phyloP scores from a whole-genome alignment of 2,113 vertebrate genomes.

The Caranx ignobilis region DNA sequence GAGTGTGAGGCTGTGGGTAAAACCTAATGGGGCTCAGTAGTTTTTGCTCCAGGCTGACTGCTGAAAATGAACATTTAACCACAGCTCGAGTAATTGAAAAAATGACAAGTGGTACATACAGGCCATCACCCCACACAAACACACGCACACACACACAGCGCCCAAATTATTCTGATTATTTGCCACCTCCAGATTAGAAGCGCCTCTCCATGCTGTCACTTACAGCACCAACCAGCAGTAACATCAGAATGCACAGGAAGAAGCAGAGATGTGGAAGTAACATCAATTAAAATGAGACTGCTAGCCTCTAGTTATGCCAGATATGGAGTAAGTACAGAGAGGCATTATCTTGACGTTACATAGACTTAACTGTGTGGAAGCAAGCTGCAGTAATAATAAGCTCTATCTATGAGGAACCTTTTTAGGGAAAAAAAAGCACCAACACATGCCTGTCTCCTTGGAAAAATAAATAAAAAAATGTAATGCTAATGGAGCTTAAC shows the following conservation, averaged over 20 bases:
- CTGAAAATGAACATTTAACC: slow-evolving; percentile 87
- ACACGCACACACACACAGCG: slow-evolving; percentile 44
- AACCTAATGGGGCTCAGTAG: slow-evolving; percentile 84
- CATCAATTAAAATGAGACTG: slow-evolving; percentile 72
- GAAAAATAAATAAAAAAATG: slow-evolving; percentile 22
- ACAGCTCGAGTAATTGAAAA: slow-evolving; percentile 85
- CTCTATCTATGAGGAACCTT: slow-evolving; percentile 21
- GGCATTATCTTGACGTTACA: slow-evolving; percentile 43
- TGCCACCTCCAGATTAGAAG: slow-evolving; percentile 77
- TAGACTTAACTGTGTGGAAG: slow-evolving; percentile 35
- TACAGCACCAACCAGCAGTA: slow-evolving; percentile 65
- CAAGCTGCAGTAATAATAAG: slow-evolving; percentile 31
- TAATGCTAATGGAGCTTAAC: slow-evolving; percentile 71
- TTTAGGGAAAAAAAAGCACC: slow-evolving; percentile 20
- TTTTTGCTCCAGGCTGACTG: slow-evolving; percentile 82
- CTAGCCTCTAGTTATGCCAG: slow-evolving; percentile 65
- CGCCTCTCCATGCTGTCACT: slow-evolving; percentile 59
- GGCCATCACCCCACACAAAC: slow-evolving; percentile 63
- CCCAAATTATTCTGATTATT: slow-evolving; percentile 84
- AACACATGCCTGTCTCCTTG: slow-evolving; percentile 24
- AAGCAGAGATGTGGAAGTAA: slow-evolving; percentile 64
- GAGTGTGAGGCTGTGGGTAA: slow-evolving; percentile 81
- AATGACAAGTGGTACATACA: slow-evolving; percentile 84
- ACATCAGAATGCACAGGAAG: slow-evolving; percentile 55
- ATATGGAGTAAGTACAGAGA: slow-evolving; percentile 47